Base-by-base conservation (phyloP, 2,797 vertebrate genomes). In the Echeneis naucrates region DNA sequence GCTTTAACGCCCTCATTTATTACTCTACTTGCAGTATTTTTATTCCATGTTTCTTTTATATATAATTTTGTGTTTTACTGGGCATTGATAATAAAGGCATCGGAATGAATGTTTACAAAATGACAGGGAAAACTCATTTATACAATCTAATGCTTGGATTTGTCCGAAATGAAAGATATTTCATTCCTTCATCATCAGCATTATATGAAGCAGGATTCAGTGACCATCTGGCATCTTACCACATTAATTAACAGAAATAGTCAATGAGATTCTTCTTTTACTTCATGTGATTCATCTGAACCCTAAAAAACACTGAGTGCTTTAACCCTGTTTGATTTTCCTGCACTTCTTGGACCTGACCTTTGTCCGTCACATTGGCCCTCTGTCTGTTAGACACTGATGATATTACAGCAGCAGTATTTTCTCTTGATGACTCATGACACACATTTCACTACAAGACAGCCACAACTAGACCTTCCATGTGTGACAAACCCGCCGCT, bases 401-500 rank as follows among this genome's bases (percentile, higher is more conserved):
- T 30, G 2, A 2, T 50, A 33, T 35, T 14, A 14, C 51, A 35
- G n/a, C 63, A 10, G 53, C 23, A 4, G 14, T 59, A 13, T 51
- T 53, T 62, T 42, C 12, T 37, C 48, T 51, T 19, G 32, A 70
- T 77, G 69, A 80, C 14, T 75, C 71, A 38, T 32, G 37, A 13
- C 33, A 32, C 37, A 42, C 9, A 64, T 42, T 42, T 52, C 12
- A 12, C 66, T 54, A 44, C 1, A 44, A 44, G 48, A 38, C 52
- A 12, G 55, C 54, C 53, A 17, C 61, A 70, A 66, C 72, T 72
- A 42, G 59, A 68, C 19, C 60, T 45, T 37, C 53, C 33, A 50
- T 38, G 72, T 69, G 75, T 78, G 72, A 62, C 77, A 72, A 50
- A 56, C n/a, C 17, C 2, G 3, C 17, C 14, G 26, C 38, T 5